phyloP scores from a whole-genome alignment of 2,113 vertebrate species.

The Accipiter cooperii region DNA sequence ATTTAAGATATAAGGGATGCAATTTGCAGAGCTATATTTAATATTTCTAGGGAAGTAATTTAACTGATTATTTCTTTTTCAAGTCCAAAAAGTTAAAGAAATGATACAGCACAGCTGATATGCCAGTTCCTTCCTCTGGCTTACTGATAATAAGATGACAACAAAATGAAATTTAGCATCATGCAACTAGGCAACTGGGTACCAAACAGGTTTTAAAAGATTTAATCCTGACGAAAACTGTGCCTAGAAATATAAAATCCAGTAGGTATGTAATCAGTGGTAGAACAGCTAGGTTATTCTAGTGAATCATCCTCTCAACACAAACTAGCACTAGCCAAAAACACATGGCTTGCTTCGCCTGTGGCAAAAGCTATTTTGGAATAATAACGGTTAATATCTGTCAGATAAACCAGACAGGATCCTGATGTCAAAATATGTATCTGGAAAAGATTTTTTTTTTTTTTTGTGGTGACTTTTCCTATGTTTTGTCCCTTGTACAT shows the following conservation, averaged over 20 bases:
- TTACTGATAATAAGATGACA: not conserved
- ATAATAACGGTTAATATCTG: not conserved
- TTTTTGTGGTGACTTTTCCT: not conserved
- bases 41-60: constrained; percentile 31
- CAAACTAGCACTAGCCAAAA: not conserved
- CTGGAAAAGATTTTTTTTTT: not conserved
- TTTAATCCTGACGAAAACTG: not conserved
- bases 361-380: not conserved
- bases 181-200: not conserved
- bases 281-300: not conserved
- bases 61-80: constrained; percentile 30
- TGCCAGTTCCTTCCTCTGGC: not conserved
- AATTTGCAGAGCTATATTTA: constrained; percentile 33
- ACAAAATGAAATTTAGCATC: not conserved
- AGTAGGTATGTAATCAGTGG: not conserved
- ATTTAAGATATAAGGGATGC: constrained; percentile 1
- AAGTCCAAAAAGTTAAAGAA: constrained; percentile 16
- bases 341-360: not conserved
- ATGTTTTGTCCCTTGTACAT: not conserved
- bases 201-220: not conserved
- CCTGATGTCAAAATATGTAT: not conserved
- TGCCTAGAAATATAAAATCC: not conserved
- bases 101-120: not conserved
- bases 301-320: not conserved
- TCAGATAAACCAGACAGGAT: not conserved